phyloP scores from a whole-genome alignment of 2,797 vertebrate species.

The Alectoris magna region DNA sequence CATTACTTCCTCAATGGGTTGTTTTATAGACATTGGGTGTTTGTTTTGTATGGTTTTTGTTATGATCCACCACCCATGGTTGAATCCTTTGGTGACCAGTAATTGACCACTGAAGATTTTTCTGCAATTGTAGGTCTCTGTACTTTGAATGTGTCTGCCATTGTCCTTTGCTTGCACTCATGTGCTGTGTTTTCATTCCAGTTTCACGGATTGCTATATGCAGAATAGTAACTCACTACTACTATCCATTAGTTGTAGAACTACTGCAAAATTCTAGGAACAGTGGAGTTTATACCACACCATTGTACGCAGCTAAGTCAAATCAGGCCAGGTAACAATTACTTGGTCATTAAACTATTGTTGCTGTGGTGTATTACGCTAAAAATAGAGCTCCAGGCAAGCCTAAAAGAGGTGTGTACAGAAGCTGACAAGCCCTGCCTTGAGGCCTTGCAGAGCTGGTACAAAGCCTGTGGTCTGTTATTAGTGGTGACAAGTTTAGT shows the following conservation, averaged over 20 bases:
- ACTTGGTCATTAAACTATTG: neutral
- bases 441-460: neutral
- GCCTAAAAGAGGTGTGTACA: neutral
- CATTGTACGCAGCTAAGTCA: neutral
- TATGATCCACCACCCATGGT: neutral
- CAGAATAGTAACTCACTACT: neutral
- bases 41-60: neutral
- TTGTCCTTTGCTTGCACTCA: neutral
- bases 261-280: neutral
- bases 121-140: neutral
- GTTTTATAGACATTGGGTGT: neutral
- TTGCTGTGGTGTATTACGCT: neutral
- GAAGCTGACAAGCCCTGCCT: neutral
- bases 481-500: neutral
- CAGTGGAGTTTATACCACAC: neutral
- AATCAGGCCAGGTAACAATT: neutral
- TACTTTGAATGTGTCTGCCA: neutral
- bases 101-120: neutral
- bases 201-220: neutral
- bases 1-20: neutral
- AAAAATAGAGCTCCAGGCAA: neutral
- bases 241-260: neutral
- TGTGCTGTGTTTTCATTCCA: neutral
- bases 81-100: neutral
- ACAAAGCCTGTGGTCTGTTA: neutral